These are phyloP conservation scores for Pygoscelis antarcticus DNA, from an alignment of 2,113 vertebrate species.

Conservation along the genomic window DNA sequence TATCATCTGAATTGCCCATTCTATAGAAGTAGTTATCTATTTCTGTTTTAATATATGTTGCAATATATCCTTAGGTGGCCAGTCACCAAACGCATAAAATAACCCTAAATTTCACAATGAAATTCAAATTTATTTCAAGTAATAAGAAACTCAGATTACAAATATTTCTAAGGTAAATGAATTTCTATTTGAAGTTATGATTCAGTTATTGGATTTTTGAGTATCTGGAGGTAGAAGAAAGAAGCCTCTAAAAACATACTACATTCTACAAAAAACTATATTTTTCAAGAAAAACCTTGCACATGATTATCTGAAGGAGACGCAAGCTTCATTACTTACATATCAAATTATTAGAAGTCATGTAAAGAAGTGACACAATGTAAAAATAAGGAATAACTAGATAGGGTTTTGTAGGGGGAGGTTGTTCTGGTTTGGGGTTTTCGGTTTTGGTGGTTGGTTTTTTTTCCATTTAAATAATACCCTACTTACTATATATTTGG, in stretches of 20 bases:
- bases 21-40: neutral
- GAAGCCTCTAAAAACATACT: neutral
- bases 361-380: neutral
- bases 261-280: accelerated
- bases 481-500: neutral
- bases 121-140: neutral
- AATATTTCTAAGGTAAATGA: neutral
- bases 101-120: neutral
- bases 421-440: neutral
- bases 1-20: neutral
- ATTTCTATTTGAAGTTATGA: neutral
- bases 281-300: neutral
- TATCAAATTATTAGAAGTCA: neutral
- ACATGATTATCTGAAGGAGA: neutral
- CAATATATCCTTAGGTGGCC: neutral
- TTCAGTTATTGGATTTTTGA: neutral
- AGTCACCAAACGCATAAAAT: neutral
- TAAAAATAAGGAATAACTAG: neutral
- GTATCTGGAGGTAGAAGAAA: neutral
- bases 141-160: neutral
- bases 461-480: neutral
- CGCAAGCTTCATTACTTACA: neutral
- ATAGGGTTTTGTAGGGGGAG: neutral
- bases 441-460: accelerated
- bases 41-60: neutral